Conservation (phyloP, 2,888 invertebrate genomes). For the Nymphalis c-album region DNA sequence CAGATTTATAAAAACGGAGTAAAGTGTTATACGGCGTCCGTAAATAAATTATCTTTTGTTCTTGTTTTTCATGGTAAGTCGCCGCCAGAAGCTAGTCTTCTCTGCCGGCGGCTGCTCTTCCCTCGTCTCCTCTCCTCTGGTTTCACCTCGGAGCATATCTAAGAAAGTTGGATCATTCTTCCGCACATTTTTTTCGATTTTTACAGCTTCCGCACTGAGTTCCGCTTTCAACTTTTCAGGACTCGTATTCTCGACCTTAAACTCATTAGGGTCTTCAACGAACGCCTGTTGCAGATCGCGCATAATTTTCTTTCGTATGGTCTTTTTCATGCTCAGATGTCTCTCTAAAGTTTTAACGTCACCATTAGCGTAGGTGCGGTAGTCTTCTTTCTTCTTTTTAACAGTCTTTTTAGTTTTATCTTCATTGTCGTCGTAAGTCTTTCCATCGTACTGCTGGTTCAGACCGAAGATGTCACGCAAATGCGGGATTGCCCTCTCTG, state of each 20-base stretch:
- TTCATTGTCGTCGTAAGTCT: slow-evolving; percentile 73
- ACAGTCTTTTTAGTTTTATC: slow-evolving; percentile 79
- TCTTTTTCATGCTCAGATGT: slow-evolving; percentile 93
- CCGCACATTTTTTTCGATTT: slow-evolving; percentile 81
- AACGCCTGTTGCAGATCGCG: slow-evolving; percentile 89
- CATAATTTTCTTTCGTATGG: slow-evolving; percentile 92
- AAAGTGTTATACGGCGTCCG: slow-evolving; percentile 46
- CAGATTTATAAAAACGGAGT: slow-evolving; percentile 50
- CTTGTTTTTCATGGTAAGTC: slow-evolving; percentile 86
- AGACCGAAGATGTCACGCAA: slow-evolving; percentile 87
- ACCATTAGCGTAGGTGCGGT: slow-evolving; percentile 83
- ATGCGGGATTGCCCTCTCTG: slow-evolving; percentile 88
- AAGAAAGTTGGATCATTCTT: slow-evolving; percentile 84
- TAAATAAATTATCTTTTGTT: slow-evolving; percentile 81
- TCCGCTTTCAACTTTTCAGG: slow-evolving; percentile 86
- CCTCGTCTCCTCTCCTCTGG: slow-evolving; percentile 67
- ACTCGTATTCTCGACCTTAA: slow-evolving; percentile 85
- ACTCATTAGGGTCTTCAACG: slow-evolving; percentile 87
- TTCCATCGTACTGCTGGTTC: slow-evolving; percentile 78
- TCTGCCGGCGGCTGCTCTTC: slow-evolving; percentile 78
- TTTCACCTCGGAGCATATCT: slow-evolving; percentile 85
- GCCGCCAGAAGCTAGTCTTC: slow-evolving; percentile 85
- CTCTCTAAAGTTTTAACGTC: slow-evolving; percentile 89
- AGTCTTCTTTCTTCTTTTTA: slow-evolving; percentile 86
- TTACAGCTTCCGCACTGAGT: slow-evolving; percentile 84